Evolutionary conservation across 2,113 vertebrate species (phyloP).

Genomic region (Caracal caracal): DNA sequence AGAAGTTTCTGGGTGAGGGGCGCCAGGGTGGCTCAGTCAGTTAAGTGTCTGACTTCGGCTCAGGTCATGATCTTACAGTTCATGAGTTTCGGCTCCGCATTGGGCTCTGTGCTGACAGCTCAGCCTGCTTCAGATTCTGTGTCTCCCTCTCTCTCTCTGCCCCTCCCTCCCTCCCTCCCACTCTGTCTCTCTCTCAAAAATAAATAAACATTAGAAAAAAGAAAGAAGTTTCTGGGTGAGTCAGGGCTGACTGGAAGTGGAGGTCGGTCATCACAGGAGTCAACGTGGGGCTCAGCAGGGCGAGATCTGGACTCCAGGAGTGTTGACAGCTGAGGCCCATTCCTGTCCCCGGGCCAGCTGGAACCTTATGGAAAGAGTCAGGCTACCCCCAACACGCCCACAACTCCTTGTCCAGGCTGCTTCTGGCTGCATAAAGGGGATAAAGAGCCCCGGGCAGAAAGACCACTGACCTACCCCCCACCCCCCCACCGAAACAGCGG

Average conservation of each 20-base stretch:
- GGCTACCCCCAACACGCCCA: background rate
- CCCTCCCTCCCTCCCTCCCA: too few relatives aligned
- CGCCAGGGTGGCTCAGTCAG: too few relatives aligned
- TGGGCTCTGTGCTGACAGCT: too few relatives aligned
- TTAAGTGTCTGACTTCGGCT: too few relatives aligned
- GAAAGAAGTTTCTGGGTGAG: background rate
- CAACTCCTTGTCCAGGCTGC: background rate
- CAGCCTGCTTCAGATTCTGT: too few relatives aligned
- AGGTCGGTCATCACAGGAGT: background rate
- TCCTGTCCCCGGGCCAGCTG: constrained; percentile 16
- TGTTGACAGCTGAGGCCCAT: background rate
- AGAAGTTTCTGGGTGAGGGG: background rate
- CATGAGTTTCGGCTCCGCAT: too few relatives aligned
- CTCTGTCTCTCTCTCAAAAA: too few relatives aligned
- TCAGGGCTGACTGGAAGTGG: background rate
- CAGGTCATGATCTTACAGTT: too few relatives aligned
- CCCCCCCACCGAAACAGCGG: background rate
- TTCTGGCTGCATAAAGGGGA: background rate
- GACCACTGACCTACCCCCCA: background rate
- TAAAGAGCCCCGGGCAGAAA: background rate
- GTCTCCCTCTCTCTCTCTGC: too few relatives aligned
- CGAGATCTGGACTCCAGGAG: background rate
- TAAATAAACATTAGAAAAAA: too few relatives aligned
- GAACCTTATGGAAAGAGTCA: background rate
- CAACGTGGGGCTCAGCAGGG: constrained; percentile 6